Percentiles rank a stretch among this genome's conserved stretches.
Conservation (phyloP, 2,888 invertebrate genomes). For the Drosophila yooni region DNA sequence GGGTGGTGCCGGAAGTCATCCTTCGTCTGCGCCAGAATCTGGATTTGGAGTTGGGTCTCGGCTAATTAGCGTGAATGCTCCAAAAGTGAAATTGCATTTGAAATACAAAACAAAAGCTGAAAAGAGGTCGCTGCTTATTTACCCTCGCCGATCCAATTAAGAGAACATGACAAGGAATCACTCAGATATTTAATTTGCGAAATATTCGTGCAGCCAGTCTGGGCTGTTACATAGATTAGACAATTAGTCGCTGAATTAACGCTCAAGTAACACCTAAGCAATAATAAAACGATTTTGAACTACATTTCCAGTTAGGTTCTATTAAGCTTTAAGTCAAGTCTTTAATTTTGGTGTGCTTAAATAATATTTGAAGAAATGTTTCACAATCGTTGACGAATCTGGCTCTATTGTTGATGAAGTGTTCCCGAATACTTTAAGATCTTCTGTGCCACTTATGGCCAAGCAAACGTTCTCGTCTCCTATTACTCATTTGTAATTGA, state of each 20-base stretch:
- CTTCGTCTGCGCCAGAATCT: conserved; percentile 47
- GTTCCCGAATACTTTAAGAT: conserved; percentile 6
- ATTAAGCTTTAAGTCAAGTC: neutral
- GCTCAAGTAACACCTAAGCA: neutral
- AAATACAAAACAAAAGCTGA: conserved; percentile 27
- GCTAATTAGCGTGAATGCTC: conserved; percentile 75
- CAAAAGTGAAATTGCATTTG: conserved; percentile 48
- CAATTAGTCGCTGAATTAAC: neutral
- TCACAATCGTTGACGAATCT: neutral
- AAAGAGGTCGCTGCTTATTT: conserved; percentile 45
- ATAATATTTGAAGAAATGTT: neutral
- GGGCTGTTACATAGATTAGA: neutral
- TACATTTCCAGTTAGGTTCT: neutral
- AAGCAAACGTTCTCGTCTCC: conserved; percentile 18
- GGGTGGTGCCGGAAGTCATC: conserved; percentile 8
- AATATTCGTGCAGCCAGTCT: conserved; percentile 8
- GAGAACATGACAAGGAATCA: conserved; percentile 34
- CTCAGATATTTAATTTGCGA: conserved; percentile 34
- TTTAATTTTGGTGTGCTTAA: neutral
- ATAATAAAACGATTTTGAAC: neutral
- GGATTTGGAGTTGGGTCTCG: conserved; percentile 63
- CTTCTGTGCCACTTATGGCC: conserved; percentile 5
- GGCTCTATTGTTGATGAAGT: neutral
- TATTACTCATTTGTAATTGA: conserved; percentile 21
- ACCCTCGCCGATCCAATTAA: conserved; percentile 56